Evolutionary conservation across 2,797 vertebrate genomes (phyloP).

Genomic region (Anas capensis): DNA sequence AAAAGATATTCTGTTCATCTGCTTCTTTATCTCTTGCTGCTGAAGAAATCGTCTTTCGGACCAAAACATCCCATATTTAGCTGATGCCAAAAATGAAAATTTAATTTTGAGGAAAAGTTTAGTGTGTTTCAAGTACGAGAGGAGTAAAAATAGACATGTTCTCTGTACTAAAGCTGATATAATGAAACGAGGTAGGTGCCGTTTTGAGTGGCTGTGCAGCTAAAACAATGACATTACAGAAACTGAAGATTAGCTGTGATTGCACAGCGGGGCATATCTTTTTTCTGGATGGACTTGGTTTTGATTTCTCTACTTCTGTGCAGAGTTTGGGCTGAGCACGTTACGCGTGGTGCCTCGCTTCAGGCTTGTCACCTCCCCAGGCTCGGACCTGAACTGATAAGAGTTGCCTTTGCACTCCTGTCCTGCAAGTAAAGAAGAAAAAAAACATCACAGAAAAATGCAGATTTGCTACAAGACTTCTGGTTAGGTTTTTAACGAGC

Average conservation of each 20-base stretch:
- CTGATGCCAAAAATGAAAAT: neutral
- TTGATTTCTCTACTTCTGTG: neutral
- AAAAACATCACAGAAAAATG: neutral
- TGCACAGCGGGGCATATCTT: neutral
- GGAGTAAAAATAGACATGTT: constrained; percentile 7
- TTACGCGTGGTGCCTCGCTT: neutral
- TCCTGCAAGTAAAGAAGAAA: neutral
- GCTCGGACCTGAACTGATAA: neutral
- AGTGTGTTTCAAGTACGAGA: neutral
- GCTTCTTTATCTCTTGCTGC: neutral
- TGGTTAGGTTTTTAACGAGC: neutral
- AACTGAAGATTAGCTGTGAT: neutral
- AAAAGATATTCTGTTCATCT: neutral
- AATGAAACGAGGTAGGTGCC: neutral
- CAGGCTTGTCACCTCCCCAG: neutral
- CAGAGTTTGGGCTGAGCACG: neutral
- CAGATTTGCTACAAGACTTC: neutral
- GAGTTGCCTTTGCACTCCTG: neutral
- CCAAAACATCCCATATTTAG: neutral
- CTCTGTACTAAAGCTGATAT: neutral
- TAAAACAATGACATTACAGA: neutral
- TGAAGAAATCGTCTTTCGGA: neutral
- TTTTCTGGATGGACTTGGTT: neutral
- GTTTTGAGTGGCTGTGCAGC: neutral
- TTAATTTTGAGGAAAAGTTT: neutral